phyloP scores from a whole-genome alignment of 2,888 invertebrate genomes.

The Netelia inedita region DNA sequence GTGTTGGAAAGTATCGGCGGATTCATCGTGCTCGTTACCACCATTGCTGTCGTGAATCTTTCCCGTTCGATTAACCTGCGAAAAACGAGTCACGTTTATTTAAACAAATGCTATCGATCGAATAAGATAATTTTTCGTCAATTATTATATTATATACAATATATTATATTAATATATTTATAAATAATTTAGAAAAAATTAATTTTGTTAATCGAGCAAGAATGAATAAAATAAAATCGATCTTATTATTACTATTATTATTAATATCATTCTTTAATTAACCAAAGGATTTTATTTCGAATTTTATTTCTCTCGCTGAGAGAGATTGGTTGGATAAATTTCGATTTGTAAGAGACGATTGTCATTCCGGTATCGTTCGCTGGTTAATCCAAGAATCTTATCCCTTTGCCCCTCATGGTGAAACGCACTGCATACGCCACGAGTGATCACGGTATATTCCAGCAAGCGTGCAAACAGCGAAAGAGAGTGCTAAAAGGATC shows the following conservation, averaged over 20 bases:
- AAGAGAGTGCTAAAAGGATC: constrained; percentile 49
- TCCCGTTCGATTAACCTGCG: constrained; percentile 31
- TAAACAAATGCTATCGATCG: too few species aligned
- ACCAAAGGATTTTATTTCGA: neutral
- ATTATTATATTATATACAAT: too few species aligned
- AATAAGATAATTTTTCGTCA: neutral
- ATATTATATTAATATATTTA: too few species aligned
- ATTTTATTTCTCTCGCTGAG: neutral
- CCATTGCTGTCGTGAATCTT: constrained; percentile 69
- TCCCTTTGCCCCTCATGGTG: constrained; percentile 42
- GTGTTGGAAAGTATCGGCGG: constrained; percentile 65
- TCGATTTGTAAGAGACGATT: constrained; percentile 43
- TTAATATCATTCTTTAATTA: constrained; percentile 11
- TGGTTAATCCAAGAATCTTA: constrained; percentile 64
- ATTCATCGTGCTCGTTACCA: constrained; percentile 72
- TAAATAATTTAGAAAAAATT: too few species aligned
- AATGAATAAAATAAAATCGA: too few species aligned
- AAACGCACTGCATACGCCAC: constrained; percentile 45
- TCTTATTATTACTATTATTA: too few species aligned
- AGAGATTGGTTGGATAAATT: neutral
- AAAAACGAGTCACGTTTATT: neutral
- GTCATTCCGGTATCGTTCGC: constrained; percentile 63
- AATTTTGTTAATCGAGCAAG: too few species aligned
- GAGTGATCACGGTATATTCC: constrained; percentile 34
- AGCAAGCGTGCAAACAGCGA: constrained; percentile 47